These are phyloP conservation scores for Wasmannia auropunctata DNA, from an alignment of 1,140 invertebrate species.

Conservation along the genomic window DNA sequence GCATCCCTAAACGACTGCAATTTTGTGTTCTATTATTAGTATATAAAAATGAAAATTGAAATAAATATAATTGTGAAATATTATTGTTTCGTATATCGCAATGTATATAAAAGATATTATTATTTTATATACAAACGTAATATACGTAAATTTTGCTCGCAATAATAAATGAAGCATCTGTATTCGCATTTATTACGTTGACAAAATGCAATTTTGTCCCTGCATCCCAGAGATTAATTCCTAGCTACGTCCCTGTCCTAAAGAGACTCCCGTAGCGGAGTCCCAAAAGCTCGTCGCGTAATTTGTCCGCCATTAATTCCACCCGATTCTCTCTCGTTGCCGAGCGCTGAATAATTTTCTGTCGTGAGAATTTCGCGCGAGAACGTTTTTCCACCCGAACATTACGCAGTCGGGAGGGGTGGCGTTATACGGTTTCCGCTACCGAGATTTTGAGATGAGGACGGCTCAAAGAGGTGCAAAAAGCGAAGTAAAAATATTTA, in stretches of 20 bases:
- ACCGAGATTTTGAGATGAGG: neutral
- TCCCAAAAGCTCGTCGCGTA: conserved; percentile 51
- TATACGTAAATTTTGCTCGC: neutral
- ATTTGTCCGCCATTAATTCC: conserved; percentile 65
- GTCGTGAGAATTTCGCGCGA: conserved; percentile 20
- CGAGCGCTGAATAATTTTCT: conserved; percentile 34
- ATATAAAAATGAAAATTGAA: neutral
- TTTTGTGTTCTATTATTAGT: neutral
- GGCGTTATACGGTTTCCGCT: neutral
- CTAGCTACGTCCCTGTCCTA: neutral
- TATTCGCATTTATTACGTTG: neutral
- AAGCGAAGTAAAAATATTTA: conserved; percentile 36
- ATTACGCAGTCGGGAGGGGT: neutral
- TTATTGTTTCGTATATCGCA: neutral
- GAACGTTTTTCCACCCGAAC: conserved; percentile 11
- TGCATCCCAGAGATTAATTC: neutral
- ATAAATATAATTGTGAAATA: neutral
- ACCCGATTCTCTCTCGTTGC: conserved; percentile 1
- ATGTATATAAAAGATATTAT: neutral
- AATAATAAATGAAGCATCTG: neutral
- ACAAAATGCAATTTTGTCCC: neutral
- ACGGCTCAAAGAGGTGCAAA: neutral
- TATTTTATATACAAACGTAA: neutral
- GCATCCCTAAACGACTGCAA: neutral
- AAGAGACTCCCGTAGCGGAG: neutral